Evolutionary conservation across 2,797 vertebrate genomes (phyloP), one percentile per base, ranked within the genome.

Genomic region (Cryptoblepharus egeriae): DNA sequence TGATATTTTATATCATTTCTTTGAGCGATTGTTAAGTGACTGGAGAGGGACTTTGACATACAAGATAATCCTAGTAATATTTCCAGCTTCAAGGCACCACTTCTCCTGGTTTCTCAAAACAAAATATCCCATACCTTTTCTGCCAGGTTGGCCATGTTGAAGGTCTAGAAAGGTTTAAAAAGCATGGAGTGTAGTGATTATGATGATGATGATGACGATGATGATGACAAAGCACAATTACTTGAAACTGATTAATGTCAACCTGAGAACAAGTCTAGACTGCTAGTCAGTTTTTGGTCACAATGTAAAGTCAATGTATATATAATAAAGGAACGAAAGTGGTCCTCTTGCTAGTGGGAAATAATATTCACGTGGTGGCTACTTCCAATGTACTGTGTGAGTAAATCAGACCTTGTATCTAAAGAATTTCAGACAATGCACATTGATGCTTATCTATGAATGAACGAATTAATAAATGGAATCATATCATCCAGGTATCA

Each of bases 1-100:
- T 95, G 97, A 97, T 97, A 98, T 97, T 97, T 96, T 97, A 97
- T 97, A 97, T 97, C 96, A 98, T 97, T 97, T 97, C 95, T 96
- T 96, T 97, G 97, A 98, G 97, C 96, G 96, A 97, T 97, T 95
- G 95, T 96, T 96, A 97, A 97, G 96, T 97, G 97, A 96, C 89
- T 97, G 95, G 96, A 96, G 92, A 89, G 90, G 88, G 85, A 85
- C 89, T 85, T 69, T 93, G 93, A 92, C 92, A 83, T 91, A 84
- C 85, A 88, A 90, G 88, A 60, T 92, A 93, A 94, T 94, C 82
- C 84, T 57, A 55, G 87, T 86, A 88, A 91, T 91, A 92, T 91
- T 94, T 92, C 90, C 90, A 89, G 87, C 89, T 64, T 76, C 82
- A 80, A 87, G 79, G 74, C 39, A 92, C 79, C 32, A 35, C 67